Evolutionary conservation across 2,888 invertebrate species (phyloP), one percentile per base, ranked within the genome.

Genomic region (Andrena dorsata): DNA sequence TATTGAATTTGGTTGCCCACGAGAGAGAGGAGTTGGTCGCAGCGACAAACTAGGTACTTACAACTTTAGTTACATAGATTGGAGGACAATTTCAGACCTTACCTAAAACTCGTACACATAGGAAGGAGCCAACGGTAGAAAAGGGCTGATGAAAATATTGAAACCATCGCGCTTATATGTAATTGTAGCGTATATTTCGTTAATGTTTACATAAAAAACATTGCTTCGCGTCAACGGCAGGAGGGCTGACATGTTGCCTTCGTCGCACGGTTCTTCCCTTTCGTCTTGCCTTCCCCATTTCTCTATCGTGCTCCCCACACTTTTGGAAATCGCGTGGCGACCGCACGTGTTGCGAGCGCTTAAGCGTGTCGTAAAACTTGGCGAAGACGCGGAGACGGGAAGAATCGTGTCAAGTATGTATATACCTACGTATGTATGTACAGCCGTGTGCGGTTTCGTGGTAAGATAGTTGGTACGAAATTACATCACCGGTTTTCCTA

Each of bases 201-300:
- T 90, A 80, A 72, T 58, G 53, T 80, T 72, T 72, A 90, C 90
- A 88, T 91, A 91, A 89, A 91, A 91, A 91, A 90, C 88, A 90
- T 88, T 80, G 86, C 82, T 82, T 84, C 76, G 86, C 86, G 80
- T 76, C 83, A 80, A 80, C 73, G 80, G 23, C 20, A 56, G 56
- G 81, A 88, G 75, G 74, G 66, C 60, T 70, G 68, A 66, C 80
- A 63, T 72, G 76, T 56, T 47, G 20, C 10, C 26, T 35, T 83
- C 7, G 32, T 60, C 49, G 69, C 72, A 53, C 76, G 58, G 20
- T 49, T 68, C 72, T 83, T 68, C 53, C 58, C 53, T 26, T 63
- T 53, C 35, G 2, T 2, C 8, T 32, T 35, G 47, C 28, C 23
- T 28, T 2, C 35, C 1, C 1, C 3, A 32, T 74, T n/a, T n/a